These are phyloP conservation scores for Chelonoidis abingdonii DNA, from an alignment of 2,113 vertebrate species.

Conservation along the genomic window DNA sequence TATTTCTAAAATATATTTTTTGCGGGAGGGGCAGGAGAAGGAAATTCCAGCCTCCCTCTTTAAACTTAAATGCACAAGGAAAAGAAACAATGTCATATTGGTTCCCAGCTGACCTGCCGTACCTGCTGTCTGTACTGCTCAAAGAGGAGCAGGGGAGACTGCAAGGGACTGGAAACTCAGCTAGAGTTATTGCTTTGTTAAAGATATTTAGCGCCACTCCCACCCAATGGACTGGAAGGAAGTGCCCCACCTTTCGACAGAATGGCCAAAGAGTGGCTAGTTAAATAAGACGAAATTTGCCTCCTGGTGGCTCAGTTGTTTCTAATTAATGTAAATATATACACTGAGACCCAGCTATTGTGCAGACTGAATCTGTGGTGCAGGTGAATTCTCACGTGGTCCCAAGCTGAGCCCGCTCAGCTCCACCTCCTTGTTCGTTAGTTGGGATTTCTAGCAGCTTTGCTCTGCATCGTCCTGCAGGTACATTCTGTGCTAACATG, in stretches of 20 bases:
- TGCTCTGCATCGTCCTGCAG: rapidly evolving
- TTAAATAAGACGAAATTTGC: not conserved
- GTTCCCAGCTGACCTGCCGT: not conserved
- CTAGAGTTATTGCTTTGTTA: not conserved
- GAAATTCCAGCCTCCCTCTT: not conserved
- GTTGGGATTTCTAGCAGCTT: not conserved
- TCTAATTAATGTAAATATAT: slow-evolving; percentile 38
- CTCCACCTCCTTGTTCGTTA: not conserved
- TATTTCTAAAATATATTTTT: not conserved
- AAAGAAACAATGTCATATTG: not conserved
- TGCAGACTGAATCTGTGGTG: not conserved
- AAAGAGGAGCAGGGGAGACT: not conserved
- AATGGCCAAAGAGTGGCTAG: not conserved
- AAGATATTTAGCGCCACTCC: not conserved
- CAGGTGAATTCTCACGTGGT: not conserved
- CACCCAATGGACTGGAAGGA: rapidly evolving
- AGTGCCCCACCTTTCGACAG: not conserved
- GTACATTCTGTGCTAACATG: rapidly evolving
- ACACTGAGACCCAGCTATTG: not conserved
- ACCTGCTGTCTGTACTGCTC: not conserved
- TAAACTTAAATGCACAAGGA: not conserved
- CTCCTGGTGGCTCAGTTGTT: slow-evolving; percentile 49
- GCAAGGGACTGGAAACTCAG: not conserved
- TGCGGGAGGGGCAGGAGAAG: not conserved
- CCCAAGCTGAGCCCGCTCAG: not conserved